These are phyloP conservation scores for Dexiosoma caninum DNA, from an alignment of 2,888 invertebrate species.

Conservation along the genomic window DNA sequence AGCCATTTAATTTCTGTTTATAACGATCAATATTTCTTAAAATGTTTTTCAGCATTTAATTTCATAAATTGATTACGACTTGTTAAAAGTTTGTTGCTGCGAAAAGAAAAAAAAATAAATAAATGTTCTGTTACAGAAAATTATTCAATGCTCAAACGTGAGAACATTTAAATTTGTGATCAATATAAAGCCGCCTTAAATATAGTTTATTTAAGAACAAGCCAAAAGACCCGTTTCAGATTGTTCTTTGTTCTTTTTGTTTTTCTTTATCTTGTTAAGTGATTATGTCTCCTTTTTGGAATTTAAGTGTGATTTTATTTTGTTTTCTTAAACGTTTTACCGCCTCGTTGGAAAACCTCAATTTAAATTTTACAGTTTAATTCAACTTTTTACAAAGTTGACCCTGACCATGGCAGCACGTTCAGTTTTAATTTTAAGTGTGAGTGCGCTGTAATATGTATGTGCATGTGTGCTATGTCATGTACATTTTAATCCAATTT, in stretches of 20 bases:
- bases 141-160: constrained; percentile 54
- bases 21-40: background rate
- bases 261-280: constrained; percentile 32
- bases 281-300: constrained; percentile 48
- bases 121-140: constrained; percentile 7
- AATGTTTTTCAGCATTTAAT: constrained; percentile 21
- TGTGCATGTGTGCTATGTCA: too few relatives aligned
- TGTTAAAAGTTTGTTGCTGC: constrained; percentile 10
- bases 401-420: constrained; percentile 60
- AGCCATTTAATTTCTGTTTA: constrained; percentile 31
- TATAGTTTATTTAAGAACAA: background rate
- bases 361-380: constrained; percentile 55
- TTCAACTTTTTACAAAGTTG: constrained; percentile 35
- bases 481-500: constrained; percentile 59
- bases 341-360: constrained; percentile 23
- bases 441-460: constrained; percentile 2
- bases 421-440: background rate
- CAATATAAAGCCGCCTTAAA: constrained; percentile 33
- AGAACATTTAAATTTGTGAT: constrained; percentile 61
- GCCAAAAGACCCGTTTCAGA: constrained; percentile 1
- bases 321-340: constrained; percentile 19
- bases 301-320: constrained; percentile 40
- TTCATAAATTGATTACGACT: constrained; percentile 51
- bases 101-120: background rate
- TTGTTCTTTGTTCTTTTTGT: background rate